Base-by-base conservation (phyloP, 1,140 invertebrate genomes). In the Mylabris phalerata region DNA sequence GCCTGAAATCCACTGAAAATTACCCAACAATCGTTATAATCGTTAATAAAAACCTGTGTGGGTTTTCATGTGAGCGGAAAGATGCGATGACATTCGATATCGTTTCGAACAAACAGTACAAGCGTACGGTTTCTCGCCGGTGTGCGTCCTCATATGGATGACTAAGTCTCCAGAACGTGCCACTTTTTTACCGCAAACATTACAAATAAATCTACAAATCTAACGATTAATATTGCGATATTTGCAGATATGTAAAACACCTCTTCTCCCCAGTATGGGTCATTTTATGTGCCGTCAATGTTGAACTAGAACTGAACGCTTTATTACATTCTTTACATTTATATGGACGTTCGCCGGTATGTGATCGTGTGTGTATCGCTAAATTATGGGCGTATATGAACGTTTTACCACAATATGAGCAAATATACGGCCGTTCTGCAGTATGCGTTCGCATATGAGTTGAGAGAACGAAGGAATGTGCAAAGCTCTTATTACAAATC, bases 211-310 rank as follows among this genome's bases (percentile, higher is more conserved):
- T 7, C 32, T 32, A 1, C 7, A 46, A 55, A 32, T 24, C 9
- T 4, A 40, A 39, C 9, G 9, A 38, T 40, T 4, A 41, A 19
- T 51, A 9, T 25, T 51, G n/a, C 7, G 5, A 9, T n/a, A 41
- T 51, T 40, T 38, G 40, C 50, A 27, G 6, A 55, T 2, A 32
- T 32, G 7, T 19, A 32, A 32, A 7, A 32, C 7, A 32, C 66
- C 65, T 60, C 62, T 67, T 68, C 24, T 61, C 54, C 3, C 83
- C 79, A 0, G 78, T 75, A 65, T 92, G 89, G n/a, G 85, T 88
- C 46, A 85, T 83, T 80, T 92, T 84, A 67, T 95, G 93, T 11
- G 90, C 81, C 47, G 85, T 90, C 75, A 93, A 83, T 62, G 92
- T 86, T 39, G 89, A 90, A 54, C 82, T 80, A 46, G 88, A 85